A percentile compares a stretch with the other conserved stretches of the same genome.
phyloP scores from a whole-genome alignment of 1,140 invertebrate genomes.

The Araneus ventricosus region DNA sequence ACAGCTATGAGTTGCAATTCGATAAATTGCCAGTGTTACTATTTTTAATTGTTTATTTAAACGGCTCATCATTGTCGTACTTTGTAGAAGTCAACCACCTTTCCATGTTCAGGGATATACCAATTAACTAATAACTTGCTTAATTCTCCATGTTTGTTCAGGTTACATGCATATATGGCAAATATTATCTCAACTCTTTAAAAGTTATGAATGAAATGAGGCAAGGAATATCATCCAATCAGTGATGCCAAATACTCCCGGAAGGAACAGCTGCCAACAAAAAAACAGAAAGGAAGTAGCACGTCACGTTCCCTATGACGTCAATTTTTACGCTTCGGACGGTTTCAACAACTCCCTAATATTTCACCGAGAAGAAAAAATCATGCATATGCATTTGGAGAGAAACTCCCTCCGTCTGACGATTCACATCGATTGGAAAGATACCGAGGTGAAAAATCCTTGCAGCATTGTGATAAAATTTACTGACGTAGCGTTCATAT shows the following conservation, averaged over 20 bases:
- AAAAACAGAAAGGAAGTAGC: not conserved
- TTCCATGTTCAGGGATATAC: not conserved
- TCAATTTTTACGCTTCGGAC: slow-evolving; percentile 19
- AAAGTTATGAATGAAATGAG: slow-evolving; percentile 29
- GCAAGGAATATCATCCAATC: slow-evolving; percentile 12
- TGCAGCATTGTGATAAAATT: not conserved
- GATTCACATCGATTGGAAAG: not conserved
- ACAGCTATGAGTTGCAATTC: too few species aligned
- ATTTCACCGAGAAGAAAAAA: not conserved
- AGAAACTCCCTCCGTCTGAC: not conserved
- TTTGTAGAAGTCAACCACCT: not conserved
- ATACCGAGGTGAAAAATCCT: not conserved
- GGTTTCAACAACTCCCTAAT: not conserved
- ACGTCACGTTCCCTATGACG: slow-evolving; percentile 32
- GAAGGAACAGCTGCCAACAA: slow-evolving; percentile 23
- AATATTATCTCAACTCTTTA: not conserved
- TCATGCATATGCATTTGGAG: slow-evolving; percentile 14
- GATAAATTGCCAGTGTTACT: not conserved
- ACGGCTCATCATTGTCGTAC: not conserved
- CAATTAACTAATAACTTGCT: slow-evolving; percentile 6
- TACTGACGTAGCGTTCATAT: not conserved
- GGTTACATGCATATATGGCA: not conserved
- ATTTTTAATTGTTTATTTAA: not conserved
- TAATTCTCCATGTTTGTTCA: slow-evolving; percentile 17
- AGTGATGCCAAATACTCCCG: slow-evolving; percentile 17